Percentiles rank a stretch among this genome's conserved stretches.
Conservation (phyloP, 2,888 invertebrate species). For the Falcaria lacertinaria region DNA sequence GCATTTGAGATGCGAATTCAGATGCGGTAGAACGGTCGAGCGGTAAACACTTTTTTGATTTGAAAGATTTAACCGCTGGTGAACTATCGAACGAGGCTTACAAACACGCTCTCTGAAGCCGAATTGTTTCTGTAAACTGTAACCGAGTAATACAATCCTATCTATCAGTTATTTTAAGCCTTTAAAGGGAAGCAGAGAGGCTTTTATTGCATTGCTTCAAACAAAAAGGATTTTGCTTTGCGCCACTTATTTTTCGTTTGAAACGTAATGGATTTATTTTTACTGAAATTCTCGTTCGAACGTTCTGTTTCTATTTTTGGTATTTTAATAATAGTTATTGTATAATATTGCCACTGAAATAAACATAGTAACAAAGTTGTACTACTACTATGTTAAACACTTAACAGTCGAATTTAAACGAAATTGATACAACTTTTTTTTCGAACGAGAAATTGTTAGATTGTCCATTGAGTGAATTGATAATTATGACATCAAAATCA, state of each 20-base stretch:
- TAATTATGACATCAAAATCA: not conserved
- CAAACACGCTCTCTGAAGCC: constrained; percentile 39
- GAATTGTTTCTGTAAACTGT: constrained; percentile 23
- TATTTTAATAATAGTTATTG: too few relatives aligned
- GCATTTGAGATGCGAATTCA: constrained; percentile 32
- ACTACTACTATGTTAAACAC: too few relatives aligned
- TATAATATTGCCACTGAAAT: too few relatives aligned
- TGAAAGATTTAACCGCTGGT: constrained; percentile 36
- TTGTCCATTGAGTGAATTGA: not conserved
- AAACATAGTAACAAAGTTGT: too few relatives aligned
- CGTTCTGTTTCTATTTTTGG: too few relatives aligned
- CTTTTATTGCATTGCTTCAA: constrained; percentile 1
- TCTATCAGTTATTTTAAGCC: constrained; percentile 6
- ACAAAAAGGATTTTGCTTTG: not conserved
- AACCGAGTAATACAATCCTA: constrained; percentile 9
- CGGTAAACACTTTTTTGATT: constrained; percentile 56
- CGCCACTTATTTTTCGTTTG: not conserved
- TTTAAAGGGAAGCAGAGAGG: not conserved
- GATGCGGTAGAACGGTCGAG: constrained; percentile 32
- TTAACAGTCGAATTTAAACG: too few relatives aligned
- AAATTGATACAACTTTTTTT: too few relatives aligned
- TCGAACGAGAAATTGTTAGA: too few relatives aligned
- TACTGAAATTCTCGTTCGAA: not conserved
- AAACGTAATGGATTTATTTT: not conserved
- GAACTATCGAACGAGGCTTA: constrained; percentile 33